Evolutionary conservation across 2,113 vertebrate species (phyloP).

Genomic region (Myiozetetes cayanensis): DNA sequence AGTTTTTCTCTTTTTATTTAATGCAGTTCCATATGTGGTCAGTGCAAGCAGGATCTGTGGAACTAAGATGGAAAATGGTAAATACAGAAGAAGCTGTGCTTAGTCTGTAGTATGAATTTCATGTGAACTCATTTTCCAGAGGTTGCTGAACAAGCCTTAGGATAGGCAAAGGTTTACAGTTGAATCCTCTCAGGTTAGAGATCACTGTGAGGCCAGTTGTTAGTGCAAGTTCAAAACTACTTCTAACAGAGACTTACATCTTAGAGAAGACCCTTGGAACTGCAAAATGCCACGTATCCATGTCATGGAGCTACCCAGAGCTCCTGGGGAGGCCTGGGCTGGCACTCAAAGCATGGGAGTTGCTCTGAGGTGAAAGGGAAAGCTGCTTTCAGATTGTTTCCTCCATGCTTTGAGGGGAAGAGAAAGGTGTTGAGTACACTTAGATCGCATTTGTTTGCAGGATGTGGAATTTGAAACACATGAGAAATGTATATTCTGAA

Average conservation of each 20-base stretch:
- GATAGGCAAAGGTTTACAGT: background rate
- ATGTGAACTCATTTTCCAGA: background rate
- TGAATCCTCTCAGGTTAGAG: background rate
- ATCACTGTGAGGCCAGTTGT: background rate
- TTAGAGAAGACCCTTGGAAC: background rate
- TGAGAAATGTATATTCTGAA: background rate
- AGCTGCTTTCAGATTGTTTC: background rate
- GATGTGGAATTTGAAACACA: background rate
- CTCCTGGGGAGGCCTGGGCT: background rate
- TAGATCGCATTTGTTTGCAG: background rate
- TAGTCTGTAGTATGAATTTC: background rate
- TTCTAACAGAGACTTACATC: background rate
- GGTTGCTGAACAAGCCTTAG: background rate
- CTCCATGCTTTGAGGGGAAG: background rate
- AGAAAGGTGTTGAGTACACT: background rate
- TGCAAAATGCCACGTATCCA: background rate
- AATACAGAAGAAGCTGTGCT: background rate
- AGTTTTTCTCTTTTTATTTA: background rate
- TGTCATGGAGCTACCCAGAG: background rate
- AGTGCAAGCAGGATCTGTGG: background rate
- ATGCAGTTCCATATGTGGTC: background rate
- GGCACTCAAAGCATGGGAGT: too few relatives aligned
- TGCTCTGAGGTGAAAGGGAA: background rate
- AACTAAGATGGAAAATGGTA: background rate
- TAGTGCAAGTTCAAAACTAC: background rate